Base-by-base conservation (phyloP, 2,797 vertebrate genomes). In the Menidia menidia region DNA sequence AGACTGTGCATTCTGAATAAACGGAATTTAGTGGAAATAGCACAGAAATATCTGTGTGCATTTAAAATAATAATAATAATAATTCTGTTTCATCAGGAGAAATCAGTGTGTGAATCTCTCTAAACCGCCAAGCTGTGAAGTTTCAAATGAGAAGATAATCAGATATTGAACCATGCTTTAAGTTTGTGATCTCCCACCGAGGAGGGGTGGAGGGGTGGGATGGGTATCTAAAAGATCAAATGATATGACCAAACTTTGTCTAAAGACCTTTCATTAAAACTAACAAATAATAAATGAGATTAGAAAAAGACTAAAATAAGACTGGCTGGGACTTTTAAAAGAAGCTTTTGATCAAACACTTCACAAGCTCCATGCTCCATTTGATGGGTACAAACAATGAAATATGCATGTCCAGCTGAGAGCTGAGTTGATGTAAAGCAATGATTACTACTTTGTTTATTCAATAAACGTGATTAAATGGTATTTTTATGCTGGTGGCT, bases 391-490 rank as follows among this genome's bases (percentile, higher is more conserved):
- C 3, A 41, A 47, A 54, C 50, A 32, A 1, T 3, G 9, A 44
- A 12, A 35, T 19, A 15, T 7, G 19, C 30, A 33, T 64, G 51
- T 3, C 6, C 31, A 48, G n/a, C 12, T 5, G 33, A 35, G 57
- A 54, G 9, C 41, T 14, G n/a, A 52, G 57, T 54, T 14, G 35
- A 39, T 39, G 32, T 8, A 50, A 44, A 47, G 13, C 15, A 30
- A 9, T 25, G 41, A 35, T 42, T 59, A 7, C 13, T 47, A 25
- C 66, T 61, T 50, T 30, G 41, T 74, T 56, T 2, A 7, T 13
- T 19, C 13, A 59, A 25, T 15, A 53, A 52, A 81, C 71, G 8
- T 44, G 44, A 55, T 19, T 30, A 16, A 19, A 64, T 61, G 48
- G 48, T 30, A 43, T 4, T 39, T 25, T 35, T 50, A 14, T 45